Base-by-base conservation (phyloP, 2,797 vertebrate genomes). In the Crocodylus rhombifer region DNA sequence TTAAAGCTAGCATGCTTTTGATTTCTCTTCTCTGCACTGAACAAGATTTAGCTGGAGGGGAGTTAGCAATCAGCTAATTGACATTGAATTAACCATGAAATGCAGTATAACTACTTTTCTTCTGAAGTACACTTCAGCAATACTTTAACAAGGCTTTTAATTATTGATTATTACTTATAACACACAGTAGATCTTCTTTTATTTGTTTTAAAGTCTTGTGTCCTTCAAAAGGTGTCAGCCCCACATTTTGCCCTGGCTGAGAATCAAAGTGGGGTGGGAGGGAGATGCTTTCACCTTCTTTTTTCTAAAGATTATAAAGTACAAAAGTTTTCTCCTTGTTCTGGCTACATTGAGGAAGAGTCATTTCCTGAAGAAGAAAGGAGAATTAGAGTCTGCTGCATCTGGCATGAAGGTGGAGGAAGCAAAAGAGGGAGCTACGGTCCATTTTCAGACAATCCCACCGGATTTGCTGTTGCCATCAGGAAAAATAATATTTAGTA, bases 41-140 rank as follows among this genome's bases (percentile, higher is more conserved):
- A 97, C 98, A 98, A 98, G 98, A 98, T 98, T 99, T 98, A 97
- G 99, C 99, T 99, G 97, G 98, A 99, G 99, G 99, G 99, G 99
- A 99, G 98, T 98, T 99, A 99, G 98, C 98, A 99, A 99, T 99
- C 98, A 98, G 98, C 98, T 99, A 99, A 99, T 99, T 99, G 99
- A 99, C 99, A 99, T 98, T 98, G 99, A 99, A 99, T 99, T 99
- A 99, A 99, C 98, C 99, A 99, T 99, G 98, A 99, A 99, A 99
- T 98, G 98, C 98, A 99, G 97, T 97, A 98, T 98, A 98, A 98
- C 98, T 98, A 97, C 98, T 98, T 98, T 97, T 98, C 97, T 98
- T 98, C 98, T 98, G 98, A 98, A 98, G 97, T 96, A 84, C 96
- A 97, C 97, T 97, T 97, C 93, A 97, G 96, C 95, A 95, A 96